phyloP scores from a whole-genome alignment of 2,113 vertebrate genomes.

The Merops nubicus region DNA sequence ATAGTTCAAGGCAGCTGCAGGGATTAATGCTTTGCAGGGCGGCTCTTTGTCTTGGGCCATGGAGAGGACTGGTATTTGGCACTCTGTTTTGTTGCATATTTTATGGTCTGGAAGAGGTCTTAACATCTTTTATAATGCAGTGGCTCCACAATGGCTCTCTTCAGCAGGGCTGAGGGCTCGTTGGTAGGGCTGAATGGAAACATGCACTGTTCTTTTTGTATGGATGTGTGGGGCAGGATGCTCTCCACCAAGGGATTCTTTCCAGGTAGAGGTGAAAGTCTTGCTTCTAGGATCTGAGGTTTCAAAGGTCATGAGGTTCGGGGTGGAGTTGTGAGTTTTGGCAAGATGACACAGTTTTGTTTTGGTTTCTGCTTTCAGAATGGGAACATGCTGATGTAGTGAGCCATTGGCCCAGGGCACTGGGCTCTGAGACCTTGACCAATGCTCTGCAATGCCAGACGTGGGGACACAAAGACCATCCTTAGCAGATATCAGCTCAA shows the following conservation, averaged over 20 bases:
- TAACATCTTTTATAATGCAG: conserved; percentile 47
- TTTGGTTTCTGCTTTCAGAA: conserved; percentile 20
- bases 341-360: background rate
- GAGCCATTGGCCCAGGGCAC: background rate
- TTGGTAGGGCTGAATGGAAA: background rate
- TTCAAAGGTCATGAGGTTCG: background rate
- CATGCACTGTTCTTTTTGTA: rapidly evolving
- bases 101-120: conserved; percentile 70
- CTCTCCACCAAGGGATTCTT: background rate
- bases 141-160: conserved; percentile 31
- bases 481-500: background rate
- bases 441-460: background rate
- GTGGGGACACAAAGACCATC: background rate
- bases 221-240: background rate
- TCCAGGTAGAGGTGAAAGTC: background rate
- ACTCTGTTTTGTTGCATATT: conserved; percentile 66
- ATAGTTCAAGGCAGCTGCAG: conserved; percentile 63
- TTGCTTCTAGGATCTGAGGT: background rate
- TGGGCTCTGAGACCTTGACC: background rate
- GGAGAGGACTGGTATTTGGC: conserved; percentile 67
- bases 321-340: background rate
- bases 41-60: conserved; percentile 62
- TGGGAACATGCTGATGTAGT: background rate
- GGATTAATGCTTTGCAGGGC: conserved; percentile 68
- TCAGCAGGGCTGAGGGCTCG: background rate